Conservation (phyloP, 2,888 invertebrate species). For the Eristalinus aeneus region DNA sequence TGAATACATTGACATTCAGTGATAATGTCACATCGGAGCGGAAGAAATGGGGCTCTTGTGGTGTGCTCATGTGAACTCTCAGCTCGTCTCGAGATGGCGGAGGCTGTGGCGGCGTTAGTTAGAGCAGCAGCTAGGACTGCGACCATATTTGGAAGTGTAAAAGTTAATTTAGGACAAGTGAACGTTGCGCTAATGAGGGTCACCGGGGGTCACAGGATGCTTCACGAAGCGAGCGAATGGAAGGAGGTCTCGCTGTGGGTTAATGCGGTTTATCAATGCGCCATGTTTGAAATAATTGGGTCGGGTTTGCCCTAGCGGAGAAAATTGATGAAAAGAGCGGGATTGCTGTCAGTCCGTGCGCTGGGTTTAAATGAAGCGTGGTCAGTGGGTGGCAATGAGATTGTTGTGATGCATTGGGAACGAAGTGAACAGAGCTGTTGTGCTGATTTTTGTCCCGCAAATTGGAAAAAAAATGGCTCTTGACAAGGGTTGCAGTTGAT, state of each 20-base stretch:
- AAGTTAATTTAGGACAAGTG: slow-evolving; percentile 67
- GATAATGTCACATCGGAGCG: slow-evolving; percentile 68
- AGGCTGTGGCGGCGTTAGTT: neutral
- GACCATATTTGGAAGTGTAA: slow-evolving; percentile 69
- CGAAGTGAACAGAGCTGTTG: too few species aligned
- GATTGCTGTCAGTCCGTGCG: too few species aligned
- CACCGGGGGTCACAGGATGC: slow-evolving; percentile 52
- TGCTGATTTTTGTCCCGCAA: too few species aligned
- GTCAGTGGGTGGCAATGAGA: too few species aligned
- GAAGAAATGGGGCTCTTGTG: slow-evolving; percentile 6
- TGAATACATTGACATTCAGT: slow-evolving; percentile 71
- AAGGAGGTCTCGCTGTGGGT: slow-evolving; percentile 20
- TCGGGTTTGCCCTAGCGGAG: neutral
- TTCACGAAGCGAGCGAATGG: neutral
- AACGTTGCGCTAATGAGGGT: slow-evolving; percentile 59
- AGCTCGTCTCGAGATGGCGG: slow-evolving; percentile 30
- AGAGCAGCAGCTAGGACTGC: neutral
- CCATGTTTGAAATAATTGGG: neutral
- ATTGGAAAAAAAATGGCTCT: too few species aligned
- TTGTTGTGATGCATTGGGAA: too few species aligned
- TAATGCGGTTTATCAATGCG: slow-evolving; percentile 42
- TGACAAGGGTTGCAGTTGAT: too few species aligned
- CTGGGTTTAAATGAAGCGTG: too few species aligned
- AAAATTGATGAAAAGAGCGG: neutral
- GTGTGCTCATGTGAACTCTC: slow-evolving; percentile 59